phyloP scores from a whole-genome alignment of 2,797 vertebrate species.

The Nasua narica region DNA sequence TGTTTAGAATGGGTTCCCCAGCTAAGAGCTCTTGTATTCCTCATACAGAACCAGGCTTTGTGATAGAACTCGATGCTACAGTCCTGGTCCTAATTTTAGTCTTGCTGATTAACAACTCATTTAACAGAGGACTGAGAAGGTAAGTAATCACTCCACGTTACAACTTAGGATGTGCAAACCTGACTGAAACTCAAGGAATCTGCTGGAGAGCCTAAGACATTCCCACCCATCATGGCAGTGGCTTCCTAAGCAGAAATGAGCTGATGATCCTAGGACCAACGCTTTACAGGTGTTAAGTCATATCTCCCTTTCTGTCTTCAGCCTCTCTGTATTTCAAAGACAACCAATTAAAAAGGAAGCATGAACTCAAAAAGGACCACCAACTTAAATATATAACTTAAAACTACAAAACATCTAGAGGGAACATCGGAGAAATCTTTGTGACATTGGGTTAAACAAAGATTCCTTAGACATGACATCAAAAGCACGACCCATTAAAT shows the following conservation, averaged over 20 bases:
- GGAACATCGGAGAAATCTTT: slow-evolving; percentile 23
- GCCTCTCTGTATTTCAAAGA: not conserved
- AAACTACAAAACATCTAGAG: slow-evolving; percentile 11
- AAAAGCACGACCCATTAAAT: slow-evolving; percentile 40
- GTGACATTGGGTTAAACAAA: slow-evolving; percentile 46
- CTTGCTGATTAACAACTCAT: not conserved
- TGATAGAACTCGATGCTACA: not conserved
- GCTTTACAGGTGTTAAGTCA: not conserved
- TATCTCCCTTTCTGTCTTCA: not conserved
- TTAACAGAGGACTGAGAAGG: not conserved
- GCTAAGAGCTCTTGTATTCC: not conserved
- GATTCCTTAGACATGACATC: slow-evolving; percentile 43
- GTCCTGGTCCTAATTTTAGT: not conserved
- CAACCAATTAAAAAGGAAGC: not conserved
- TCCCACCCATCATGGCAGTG: not conserved
- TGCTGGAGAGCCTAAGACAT: not conserved
- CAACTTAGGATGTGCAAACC: not conserved
- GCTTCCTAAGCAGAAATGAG: not conserved
- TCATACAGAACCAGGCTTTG: not conserved
- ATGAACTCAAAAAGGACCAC: not conserved
- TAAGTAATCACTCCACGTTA: not conserved
- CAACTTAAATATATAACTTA: slow-evolving; percentile 1
- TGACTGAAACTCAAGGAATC: not conserved
- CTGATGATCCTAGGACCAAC: not conserved
- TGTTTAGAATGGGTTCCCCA: not conserved